These are phyloP conservation scores for Dorcus parallelipipedus DNA, from an alignment of 2,888 invertebrate genomes.

Conservation along the genomic window DNA sequence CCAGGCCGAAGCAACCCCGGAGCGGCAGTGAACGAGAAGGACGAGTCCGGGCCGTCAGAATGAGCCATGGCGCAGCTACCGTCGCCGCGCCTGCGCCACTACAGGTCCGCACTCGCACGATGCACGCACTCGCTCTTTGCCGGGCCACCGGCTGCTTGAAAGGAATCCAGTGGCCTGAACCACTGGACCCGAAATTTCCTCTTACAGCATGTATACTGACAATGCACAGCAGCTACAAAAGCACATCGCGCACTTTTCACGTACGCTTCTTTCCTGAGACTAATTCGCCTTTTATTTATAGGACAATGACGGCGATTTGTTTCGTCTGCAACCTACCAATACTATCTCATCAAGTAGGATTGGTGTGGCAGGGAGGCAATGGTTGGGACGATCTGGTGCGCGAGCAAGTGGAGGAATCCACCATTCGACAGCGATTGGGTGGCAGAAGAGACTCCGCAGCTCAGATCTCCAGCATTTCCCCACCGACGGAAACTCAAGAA, in stretches of 20 bases:
- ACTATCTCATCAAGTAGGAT: conserved; percentile 88
- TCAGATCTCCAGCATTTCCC: conserved; percentile 80
- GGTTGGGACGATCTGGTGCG: conserved; percentile 91
- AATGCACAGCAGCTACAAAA: conserved; percentile 22
- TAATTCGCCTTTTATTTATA: conserved; percentile 46
- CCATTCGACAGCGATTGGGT: conserved; percentile 78
- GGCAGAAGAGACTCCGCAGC: conserved; percentile 87
- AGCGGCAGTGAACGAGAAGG: conserved; percentile 29
- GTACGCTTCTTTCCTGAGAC: too few species aligned
- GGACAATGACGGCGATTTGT: conserved; percentile 92
- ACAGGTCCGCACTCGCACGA: conserved; percentile 46
- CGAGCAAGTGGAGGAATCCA: conserved; percentile 83
- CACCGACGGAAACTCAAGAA: conserved; percentile 71
- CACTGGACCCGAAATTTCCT: not conserved
- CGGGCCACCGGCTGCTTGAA: not conserved
- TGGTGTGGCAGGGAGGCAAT: conserved; percentile 92
- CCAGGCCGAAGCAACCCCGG: conserved; percentile 36
- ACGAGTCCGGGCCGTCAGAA: conserved; percentile 39
- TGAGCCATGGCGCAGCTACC: conserved; percentile 51
- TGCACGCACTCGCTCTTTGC: conserved; percentile 24
- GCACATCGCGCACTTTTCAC: conserved; percentile 1
- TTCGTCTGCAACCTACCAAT: conserved; percentile 96
- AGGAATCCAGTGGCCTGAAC: not conserved
- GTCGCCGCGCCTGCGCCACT: conserved; percentile 50
- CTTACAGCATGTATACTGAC: conserved; percentile 11